These are phyloP conservation scores for Hedychridium roseum DNA, from an alignment of 2,888 invertebrate genomes.

Conservation along the genomic window DNA sequence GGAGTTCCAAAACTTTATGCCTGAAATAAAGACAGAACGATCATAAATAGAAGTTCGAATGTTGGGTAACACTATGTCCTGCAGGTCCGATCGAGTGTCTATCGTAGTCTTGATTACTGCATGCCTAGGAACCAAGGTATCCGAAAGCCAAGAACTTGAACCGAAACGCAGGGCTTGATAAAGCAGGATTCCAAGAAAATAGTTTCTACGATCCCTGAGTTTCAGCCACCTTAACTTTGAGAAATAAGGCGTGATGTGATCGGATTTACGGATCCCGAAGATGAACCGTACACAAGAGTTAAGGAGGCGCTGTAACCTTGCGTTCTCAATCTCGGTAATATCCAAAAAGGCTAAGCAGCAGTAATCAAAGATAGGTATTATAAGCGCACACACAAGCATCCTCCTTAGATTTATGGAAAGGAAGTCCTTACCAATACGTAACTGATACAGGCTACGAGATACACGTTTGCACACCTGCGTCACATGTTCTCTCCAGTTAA, in stretches of 20 bases:
- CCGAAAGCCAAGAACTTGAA: too few relatives aligned
- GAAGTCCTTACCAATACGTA: neutral
- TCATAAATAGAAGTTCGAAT: too few relatives aligned
- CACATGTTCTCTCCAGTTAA: slow-evolving; percentile 4
- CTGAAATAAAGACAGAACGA: too few relatives aligned
- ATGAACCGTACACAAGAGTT: neutral
- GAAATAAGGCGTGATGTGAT: neutral
- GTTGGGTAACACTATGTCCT: too few relatives aligned
- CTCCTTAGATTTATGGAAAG: neutral
- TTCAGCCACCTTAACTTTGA: neutral
- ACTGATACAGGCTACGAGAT: neutral
- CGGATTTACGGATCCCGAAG: neutral
- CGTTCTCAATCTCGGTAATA: neutral
- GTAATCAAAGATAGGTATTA: neutral
- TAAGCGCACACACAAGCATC: neutral
- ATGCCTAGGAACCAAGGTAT: too few relatives aligned
- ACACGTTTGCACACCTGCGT: neutral
- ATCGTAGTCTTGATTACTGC: too few relatives aligned
- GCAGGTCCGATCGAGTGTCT: too few relatives aligned
- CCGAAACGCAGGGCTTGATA: too few relatives aligned
- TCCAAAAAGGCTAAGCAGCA: neutral
- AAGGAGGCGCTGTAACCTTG: neutral
- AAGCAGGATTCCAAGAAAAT: neutral
- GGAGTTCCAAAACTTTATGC: too few relatives aligned
- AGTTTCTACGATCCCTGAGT: neutral